phyloP scores from a whole-genome alignment of 2,797 vertebrate species.

The Acanthopagrus latus region DNA sequence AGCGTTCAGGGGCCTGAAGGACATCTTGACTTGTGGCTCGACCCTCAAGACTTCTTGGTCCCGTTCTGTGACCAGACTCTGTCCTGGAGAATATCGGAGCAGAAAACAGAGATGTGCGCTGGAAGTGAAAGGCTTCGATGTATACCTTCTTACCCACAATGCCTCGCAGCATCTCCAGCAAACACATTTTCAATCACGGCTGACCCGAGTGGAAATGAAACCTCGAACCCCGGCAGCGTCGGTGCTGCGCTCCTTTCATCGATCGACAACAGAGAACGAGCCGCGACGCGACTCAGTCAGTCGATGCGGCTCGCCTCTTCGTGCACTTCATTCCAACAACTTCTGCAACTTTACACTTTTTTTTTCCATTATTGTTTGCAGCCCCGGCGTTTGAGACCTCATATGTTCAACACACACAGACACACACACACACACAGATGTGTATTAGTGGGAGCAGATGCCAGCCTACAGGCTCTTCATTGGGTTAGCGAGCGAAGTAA shows the following conservation, averaged over 20 bases:
- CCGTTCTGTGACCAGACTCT: no score
- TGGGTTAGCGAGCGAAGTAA: conserved; percentile 52
- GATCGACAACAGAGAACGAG: background rate
- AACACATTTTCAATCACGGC: conserved; percentile 20
- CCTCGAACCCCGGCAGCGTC: background rate
- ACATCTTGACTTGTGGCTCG: no score
- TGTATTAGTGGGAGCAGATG: conserved; percentile 49
- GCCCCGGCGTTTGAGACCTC: conserved; percentile 12
- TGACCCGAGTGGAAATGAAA: conserved; percentile 11
- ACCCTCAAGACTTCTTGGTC: no score
- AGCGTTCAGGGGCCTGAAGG: no score
- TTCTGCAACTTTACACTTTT: background rate
- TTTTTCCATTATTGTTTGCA: background rate
- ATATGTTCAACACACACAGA: conserved; percentile 17
- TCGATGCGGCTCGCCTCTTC: background rate
- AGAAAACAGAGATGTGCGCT: background rate
- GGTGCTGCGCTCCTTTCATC: conserved; percentile 1
- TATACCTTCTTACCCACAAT: conserved; percentile 18
- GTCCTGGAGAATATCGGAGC: no score
- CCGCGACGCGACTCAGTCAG: background rate
- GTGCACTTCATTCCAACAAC: background rate
- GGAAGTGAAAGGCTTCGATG: background rate
- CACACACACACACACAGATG: conserved; percentile 22
- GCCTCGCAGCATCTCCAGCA: conserved; percentile 7
- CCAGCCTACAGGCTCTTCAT: conserved; percentile 60